Conservation (phyloP, 2,113 vertebrate species). For the Mesoclemmys tuberculata region DNA sequence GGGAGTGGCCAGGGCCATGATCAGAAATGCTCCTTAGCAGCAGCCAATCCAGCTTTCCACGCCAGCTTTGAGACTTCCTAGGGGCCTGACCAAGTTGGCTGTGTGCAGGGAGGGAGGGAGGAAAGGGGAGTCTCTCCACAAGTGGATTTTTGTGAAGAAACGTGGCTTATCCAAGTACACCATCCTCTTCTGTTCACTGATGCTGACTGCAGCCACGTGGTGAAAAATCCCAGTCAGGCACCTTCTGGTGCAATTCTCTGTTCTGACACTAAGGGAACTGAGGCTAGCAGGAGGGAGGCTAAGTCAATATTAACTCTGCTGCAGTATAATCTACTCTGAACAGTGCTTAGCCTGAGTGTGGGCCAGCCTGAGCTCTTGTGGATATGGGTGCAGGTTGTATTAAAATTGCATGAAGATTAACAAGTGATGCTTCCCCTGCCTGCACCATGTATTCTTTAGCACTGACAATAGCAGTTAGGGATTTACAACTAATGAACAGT, state of each 20-base stretch:
- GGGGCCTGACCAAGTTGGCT: background rate
- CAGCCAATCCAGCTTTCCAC: background rate
- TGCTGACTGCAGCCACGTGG: background rate
- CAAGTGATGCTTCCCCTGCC: background rate
- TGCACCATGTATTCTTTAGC: background rate
- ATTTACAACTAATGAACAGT: background rate
- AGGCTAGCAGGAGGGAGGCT: background rate
- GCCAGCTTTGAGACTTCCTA: background rate
- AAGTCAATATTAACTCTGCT: background rate
- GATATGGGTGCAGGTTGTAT: background rate
- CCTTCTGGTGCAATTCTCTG: background rate
- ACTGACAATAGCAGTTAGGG: background rate
- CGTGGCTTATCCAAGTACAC: background rate
- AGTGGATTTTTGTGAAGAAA: background rate
- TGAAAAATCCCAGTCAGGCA: background rate
- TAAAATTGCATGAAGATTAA: background rate
- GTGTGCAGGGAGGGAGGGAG: no score
- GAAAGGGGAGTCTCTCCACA: background rate
- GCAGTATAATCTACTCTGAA: background rate
- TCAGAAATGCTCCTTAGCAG: background rate
- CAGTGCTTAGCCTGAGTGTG: background rate
- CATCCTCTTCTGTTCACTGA: background rate
- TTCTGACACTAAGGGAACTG: background rate
- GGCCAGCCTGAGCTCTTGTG: background rate
- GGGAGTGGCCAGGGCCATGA: background rate